Evolutionary conservation across 2,888 invertebrate genomes (phyloP).

Genomic region (Cerastis rubricosa): DNA sequence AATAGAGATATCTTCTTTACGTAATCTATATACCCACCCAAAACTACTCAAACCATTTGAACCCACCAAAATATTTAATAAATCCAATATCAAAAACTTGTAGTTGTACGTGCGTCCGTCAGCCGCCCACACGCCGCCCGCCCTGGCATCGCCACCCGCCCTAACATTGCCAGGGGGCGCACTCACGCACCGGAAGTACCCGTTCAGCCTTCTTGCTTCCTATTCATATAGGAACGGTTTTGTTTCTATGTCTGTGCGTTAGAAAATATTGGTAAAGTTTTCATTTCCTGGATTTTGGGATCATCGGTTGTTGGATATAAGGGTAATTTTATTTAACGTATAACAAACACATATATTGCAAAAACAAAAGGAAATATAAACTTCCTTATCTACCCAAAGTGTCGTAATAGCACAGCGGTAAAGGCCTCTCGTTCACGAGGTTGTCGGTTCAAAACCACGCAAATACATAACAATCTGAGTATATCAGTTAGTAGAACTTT

Average conservation of each 20-base stretch:
- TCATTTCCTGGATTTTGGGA: constrained; percentile 49
- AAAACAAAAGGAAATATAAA: background rate
- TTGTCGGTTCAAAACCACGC: background rate
- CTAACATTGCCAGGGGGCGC: constrained; percentile 69
- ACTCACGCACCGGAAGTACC: constrained; percentile 80
- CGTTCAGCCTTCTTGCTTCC: constrained; percentile 76
- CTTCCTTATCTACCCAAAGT: background rate
- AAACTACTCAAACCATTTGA: constrained; percentile 56
- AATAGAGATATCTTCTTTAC: constrained; percentile 24
- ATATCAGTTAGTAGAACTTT: background rate
- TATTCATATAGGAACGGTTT: constrained; percentile 64
- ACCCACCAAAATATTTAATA: constrained; percentile 65
- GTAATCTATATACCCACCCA: constrained; percentile 15
- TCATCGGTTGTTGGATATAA: constrained; percentile 6
- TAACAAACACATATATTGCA: background rate
- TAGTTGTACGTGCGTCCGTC: constrained; percentile 71
- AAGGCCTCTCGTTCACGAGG: background rate
- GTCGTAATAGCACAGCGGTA: background rate
- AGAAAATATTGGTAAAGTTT: constrained; percentile 56
- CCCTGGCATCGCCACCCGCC: constrained; percentile 65
- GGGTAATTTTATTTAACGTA: constrained; percentile 3
- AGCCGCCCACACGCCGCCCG: constrained; percentile 64
- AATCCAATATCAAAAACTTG: constrained; percentile 71
- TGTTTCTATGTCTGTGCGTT: constrained; percentile 60
- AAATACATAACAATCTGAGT: background rate